A percentile compares a stretch with the other conserved stretches of the same genome.
Evolutionary conservation across 2,113 vertebrate species (phyloP).

Genomic region (Oriolus oriolus): DNA sequence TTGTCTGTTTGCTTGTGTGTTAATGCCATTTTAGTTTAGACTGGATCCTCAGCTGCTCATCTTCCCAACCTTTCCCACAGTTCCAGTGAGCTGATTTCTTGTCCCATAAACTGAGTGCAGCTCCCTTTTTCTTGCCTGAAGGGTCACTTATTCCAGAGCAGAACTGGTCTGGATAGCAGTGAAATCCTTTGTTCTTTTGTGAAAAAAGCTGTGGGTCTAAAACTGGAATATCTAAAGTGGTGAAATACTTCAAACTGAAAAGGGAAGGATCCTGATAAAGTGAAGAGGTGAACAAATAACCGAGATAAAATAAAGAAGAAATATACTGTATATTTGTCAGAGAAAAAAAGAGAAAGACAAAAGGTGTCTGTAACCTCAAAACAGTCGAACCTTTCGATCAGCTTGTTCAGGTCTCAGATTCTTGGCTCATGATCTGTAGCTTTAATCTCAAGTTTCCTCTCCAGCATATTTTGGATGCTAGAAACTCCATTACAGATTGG

Average conservation of each 20-base stretch:
- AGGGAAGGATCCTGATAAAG: neutral
- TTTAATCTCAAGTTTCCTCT: conserved; percentile 25
- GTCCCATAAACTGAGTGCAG: neutral
- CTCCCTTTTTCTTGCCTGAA: neutral
- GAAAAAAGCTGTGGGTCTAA: neutral
- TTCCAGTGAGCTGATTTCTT: neutral
- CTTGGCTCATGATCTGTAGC: neutral
- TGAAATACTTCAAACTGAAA: neutral
- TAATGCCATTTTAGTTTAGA: neutral
- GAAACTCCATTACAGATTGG: conserved; percentile 15
- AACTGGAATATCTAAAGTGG: neutral
- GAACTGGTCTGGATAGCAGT: neutral
- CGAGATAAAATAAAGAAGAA: neutral
- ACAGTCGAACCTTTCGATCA: neutral
- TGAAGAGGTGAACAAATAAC: neutral
- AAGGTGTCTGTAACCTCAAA: neutral
- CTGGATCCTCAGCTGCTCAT: neutral
- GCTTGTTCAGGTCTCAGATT: neutral
- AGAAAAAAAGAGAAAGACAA: neutral
- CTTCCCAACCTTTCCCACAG: neutral
- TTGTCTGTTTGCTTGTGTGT: neutral
- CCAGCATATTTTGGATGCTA: conserved; percentile 28
- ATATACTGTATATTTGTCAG: neutral
- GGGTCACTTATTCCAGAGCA: neutral
- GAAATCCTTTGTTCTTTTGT: neutral